Evolutionary conservation across 35 echinoderm and acorn worm genomes (phyloP).

Genomic region (Ophioderma brevispina): DNA sequence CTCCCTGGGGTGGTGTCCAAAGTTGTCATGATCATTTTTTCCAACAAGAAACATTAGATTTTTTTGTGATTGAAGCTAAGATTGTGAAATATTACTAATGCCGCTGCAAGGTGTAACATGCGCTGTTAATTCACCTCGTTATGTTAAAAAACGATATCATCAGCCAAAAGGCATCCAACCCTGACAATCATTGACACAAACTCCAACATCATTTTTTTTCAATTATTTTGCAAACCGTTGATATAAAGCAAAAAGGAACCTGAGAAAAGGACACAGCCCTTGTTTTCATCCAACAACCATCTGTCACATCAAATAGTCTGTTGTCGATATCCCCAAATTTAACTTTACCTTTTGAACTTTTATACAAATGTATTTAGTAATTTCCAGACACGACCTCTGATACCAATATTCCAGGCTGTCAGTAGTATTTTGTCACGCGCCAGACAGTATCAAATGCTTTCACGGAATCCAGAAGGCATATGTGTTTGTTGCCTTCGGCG

Average conservation of each 20-base stretch:
- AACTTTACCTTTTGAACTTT: background rate
- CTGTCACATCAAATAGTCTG: background rate
- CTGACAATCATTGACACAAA: background rate
- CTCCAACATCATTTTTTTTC: background rate
- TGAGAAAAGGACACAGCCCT: background rate
- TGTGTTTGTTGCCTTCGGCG: background rate
- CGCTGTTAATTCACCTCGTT: background rate
- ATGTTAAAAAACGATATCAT: background rate
- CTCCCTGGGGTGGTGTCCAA: background rate
- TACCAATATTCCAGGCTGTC: background rate
- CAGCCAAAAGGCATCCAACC: background rate
- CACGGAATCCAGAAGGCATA: background rate
- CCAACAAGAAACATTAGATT: conserved; percentile 3
- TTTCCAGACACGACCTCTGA: background rate
- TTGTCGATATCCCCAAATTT: background rate
- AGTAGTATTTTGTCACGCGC: background rate
- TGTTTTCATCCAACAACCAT: background rate
- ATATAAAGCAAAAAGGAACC: background rate
- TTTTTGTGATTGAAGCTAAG: background rate
- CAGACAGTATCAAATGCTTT: background rate
- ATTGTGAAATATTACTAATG: background rate
- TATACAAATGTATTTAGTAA: background rate
- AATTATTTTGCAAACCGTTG: background rate
- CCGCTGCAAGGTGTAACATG: background rate
- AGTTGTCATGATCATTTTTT: background rate